phyloP scores from a whole-genome alignment of 1,140 invertebrate species.

The Streblospio benedicti region DNA sequence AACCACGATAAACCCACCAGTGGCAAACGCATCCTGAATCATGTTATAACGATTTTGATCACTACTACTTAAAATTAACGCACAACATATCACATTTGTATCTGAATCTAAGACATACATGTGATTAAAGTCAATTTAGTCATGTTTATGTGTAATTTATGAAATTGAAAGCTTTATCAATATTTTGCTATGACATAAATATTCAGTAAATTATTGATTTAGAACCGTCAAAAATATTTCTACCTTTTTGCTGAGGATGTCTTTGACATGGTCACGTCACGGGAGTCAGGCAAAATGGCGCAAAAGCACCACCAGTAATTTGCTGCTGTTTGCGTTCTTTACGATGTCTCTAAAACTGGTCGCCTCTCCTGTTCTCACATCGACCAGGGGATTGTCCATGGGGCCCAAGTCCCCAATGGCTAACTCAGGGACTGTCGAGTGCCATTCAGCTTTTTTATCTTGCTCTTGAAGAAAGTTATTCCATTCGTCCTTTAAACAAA shows the following conservation, averaged over 20 bases:
- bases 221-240: background rate
- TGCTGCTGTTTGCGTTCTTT: background rate
- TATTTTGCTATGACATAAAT: too few relatives aligned
- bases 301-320: background rate
- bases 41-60: too few relatives aligned
- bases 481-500: too few relatives aligned
- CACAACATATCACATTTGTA: background rate
- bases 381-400: background rate
- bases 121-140: background rate
- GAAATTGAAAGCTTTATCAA: too few relatives aligned
- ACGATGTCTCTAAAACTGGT: background rate
- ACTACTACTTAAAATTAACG: too few relatives aligned
- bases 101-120: background rate
- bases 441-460: too few relatives aligned
- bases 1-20: background rate
- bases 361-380: background rate
- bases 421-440: background rate
- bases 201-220: too few relatives aligned
- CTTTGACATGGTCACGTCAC: background rate
- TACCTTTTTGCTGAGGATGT: background rate
- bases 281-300: slow-evolving; percentile 3
- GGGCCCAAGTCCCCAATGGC: background rate
- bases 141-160: too few relatives aligned
- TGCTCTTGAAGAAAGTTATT: too few relatives aligned
- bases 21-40: background rate